These are phyloP conservation scores for Monodelphis domestica DNA, from an alignment of 2,797 vertebrate species.

Conservation along the genomic window DNA sequence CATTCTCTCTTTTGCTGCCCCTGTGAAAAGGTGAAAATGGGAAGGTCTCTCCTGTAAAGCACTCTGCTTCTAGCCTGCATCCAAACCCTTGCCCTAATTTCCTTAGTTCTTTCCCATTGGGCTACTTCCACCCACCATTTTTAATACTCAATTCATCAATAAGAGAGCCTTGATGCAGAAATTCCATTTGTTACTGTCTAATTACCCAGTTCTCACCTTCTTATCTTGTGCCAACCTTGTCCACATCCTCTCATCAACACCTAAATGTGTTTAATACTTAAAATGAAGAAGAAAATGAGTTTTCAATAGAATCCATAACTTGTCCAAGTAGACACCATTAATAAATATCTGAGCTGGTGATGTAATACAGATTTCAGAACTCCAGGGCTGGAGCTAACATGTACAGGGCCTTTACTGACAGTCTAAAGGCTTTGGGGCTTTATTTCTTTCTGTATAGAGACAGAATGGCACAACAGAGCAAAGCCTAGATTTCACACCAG, in stretches of 20 bases:
- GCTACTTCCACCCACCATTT: background rate
- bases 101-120: background rate
- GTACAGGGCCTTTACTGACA: background rate
- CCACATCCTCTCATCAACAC: background rate
- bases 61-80: background rate
- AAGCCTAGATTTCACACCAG: background rate
- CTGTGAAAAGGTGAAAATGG: no score
- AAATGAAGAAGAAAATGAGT: background rate
- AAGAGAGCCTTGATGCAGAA: background rate
- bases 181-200: background rate
- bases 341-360: background rate
- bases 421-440: background rate
- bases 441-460: background rate
- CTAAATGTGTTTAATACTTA: background rate
- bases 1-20: background rate
- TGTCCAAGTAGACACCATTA: background rate
- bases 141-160: background rate
- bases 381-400: background rate
- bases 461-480: background rate
- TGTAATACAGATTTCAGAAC: background rate
- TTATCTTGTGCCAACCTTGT: background rate
- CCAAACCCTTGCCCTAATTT: background rate
- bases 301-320: background rate
- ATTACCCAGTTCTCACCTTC: background rate
- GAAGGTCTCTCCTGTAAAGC: background rate